Conservation (phyloP, 2,888 invertebrate genomes). For the Tyria jacobaeae region DNA sequence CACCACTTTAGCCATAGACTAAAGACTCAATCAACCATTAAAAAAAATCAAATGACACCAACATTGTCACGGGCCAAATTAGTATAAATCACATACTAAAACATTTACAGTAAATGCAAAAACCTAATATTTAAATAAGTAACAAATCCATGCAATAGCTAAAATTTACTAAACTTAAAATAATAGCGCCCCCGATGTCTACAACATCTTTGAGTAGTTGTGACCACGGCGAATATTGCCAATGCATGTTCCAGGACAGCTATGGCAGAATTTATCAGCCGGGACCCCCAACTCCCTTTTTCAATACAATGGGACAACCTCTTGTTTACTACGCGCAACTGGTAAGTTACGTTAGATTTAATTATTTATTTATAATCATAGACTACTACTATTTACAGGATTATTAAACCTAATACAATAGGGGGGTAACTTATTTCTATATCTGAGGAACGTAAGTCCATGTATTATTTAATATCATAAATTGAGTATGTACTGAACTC, state of each 20-base stretch:
- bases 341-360: slow-evolving; percentile 54
- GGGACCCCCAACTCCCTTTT: slow-evolving; percentile 46
- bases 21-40: neutral
- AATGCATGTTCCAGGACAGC: slow-evolving; percentile 25
- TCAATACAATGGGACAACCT: slow-evolving; percentile 60
- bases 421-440: no score
- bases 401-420: no score
- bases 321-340: slow-evolving; percentile 70
- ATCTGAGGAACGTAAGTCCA: no score
- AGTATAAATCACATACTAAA: slow-evolving; percentile 7
- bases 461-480: no score
- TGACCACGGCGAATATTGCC: slow-evolving; percentile 47
- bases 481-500: no score
- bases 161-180: slow-evolving; percentile 17
- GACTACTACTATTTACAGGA: no score
- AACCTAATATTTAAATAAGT: slow-evolving; percentile 8
- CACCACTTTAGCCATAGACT: neutral
- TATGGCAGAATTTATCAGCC: slow-evolving; percentile 21
- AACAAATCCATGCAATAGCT: slow-evolving; percentile 19
- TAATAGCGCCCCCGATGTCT: slow-evolving; percentile 50
- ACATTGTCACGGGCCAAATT: slow-evolving; percentile 7
- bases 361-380: no score
- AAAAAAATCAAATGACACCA: neutral
- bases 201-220: slow-evolving; percentile 63
- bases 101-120: slow-evolving; percentile 2